A percentile compares a stretch with the other conserved stretches of the same genome.
phyloP scores from a whole-genome alignment of 2,888 invertebrate genomes.

The Phyllotreta cruciferae region DNA sequence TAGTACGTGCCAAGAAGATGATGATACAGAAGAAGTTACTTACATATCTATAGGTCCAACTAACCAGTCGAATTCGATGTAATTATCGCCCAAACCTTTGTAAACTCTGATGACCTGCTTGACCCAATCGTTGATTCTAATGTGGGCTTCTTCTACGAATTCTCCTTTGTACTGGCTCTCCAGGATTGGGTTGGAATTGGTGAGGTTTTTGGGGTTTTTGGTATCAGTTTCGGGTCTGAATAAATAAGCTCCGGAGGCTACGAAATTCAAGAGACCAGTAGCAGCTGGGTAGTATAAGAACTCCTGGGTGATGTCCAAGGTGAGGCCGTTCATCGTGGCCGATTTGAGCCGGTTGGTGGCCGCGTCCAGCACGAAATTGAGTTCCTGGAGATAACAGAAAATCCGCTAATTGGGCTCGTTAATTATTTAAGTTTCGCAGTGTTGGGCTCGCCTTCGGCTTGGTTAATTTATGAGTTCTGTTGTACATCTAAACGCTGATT shows the following conservation, averaged over 20 bases:
- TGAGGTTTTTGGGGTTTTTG: constrained; percentile 4
- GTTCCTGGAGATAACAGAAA: neutral
- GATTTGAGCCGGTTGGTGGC: neutral
- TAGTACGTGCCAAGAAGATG: neutral
- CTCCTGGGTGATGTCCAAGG: constrained; percentile 64
- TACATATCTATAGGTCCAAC: constrained; percentile 76
- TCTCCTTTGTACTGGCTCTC: constrained; percentile 46
- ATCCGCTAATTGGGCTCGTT: neutral
- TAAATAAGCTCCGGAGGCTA: constrained; percentile 93
- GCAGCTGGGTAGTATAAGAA: constrained; percentile 76
- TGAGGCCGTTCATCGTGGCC: constrained; percentile 60
- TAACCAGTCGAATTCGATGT: constrained; percentile 76
- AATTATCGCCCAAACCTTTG: constrained; percentile 58
- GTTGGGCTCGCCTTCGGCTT: neutral
- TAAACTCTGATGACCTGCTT: constrained; percentile 76
- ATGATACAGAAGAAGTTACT: constrained; percentile 51
- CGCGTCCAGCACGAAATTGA: neutral
- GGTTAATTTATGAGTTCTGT: constrained; percentile 9
- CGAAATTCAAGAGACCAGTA: constrained; percentile 62
- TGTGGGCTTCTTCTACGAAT: constrained; percentile 66
- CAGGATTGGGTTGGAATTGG: neutral
- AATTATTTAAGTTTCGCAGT: neutral
- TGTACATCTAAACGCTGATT: neutral
- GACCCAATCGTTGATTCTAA: constrained; percentile 71
- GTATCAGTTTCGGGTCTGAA: constrained; percentile 59